Evolutionary conservation across 2,113 vertebrate species (phyloP), one percentile per base, ranked within the genome.

Genomic region (Synodontis membranacea): DNA sequence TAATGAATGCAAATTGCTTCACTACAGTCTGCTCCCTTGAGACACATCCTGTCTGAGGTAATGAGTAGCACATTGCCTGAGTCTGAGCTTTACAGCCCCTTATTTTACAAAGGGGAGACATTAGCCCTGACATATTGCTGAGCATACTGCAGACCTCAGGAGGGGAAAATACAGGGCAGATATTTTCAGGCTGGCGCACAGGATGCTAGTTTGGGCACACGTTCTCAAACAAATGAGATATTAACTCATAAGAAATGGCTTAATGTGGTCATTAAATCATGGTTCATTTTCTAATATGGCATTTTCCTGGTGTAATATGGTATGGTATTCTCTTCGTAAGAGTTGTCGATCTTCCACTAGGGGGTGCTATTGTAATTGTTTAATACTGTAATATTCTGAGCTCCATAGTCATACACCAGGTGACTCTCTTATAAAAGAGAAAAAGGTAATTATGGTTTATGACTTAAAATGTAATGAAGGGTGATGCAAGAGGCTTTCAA

Each of bases 1-100:
- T 74, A 85, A 85, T 79, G 80, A 83, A 75, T 83, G 88, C 85
- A 86, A 88, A 88, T 85, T 48, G 82, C 80, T 76, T 81, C 76
- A 62, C 34, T 87, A 81, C 37, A 79, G 58, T 79, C 83, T 19
- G 60, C 79, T 90, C 84, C 86, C 83, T 52, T 74, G 82, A 82
- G 86, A 88, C 28, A 62, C 37, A 25, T 80, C 81, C 46, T 48
- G 50, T 78, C 75, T 28, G 64, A 85, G 23, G 52, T 84, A 90
- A 90, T 87, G 81, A 86, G 84, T 46, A 88, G 80, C 90, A 90
- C 66, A 91, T 87, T 86, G 86, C 76, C n/a, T 50, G 83, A 80
- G 60, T 83, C 82, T 75, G 81, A 72, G 60, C 80, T 86, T 83
- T 87, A 80, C 75, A 76, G 21, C 11, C 75, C 25, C 44, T 37